phyloP scores from a whole-genome alignment of 2,888 invertebrate species.

The Caenorhabditis sulstoni region DNA sequence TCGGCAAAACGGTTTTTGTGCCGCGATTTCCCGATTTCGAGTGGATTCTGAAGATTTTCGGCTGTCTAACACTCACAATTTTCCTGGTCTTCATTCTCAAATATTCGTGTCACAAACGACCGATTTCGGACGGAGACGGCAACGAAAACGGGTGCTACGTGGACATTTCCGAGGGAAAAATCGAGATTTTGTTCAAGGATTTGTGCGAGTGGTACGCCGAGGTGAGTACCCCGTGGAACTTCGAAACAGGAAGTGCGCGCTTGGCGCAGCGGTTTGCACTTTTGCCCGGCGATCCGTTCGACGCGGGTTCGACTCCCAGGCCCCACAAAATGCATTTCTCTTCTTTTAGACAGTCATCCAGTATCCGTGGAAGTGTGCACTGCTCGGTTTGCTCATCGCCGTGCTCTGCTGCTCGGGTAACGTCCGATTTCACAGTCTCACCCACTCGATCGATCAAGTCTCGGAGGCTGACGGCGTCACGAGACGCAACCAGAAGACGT shows the following conservation, averaged over 20 bases:
- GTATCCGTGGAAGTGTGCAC: slow-evolving; percentile 24
- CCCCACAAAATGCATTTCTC: not conserved
- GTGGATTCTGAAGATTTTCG: slow-evolving; percentile 17
- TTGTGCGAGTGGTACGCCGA: slow-evolving; percentile 32
- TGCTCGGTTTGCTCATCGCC: slow-evolving; percentile 27
- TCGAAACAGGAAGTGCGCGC: too few relatives aligned
- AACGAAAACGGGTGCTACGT: slow-evolving; percentile 22
- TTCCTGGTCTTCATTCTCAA: slow-evolving; percentile 38
- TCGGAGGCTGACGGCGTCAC: slow-evolving; percentile 35
- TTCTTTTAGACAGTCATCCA: slow-evolving; percentile 20
- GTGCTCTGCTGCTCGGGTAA: slow-evolving; percentile 27
- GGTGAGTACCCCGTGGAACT: slow-evolving; percentile 6
- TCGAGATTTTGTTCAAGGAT: slow-evolving; percentile 30
- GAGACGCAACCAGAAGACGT: slow-evolving; percentile 16
- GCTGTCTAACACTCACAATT: slow-evolving; percentile 14
- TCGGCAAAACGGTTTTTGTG: slow-evolving; percentile 17
- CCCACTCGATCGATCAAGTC: slow-evolving; percentile 44
- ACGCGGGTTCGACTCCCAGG: not conserved
- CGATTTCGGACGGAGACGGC: not conserved
- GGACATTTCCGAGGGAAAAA: slow-evolving; percentile 27
- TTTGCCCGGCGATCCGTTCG: too few relatives aligned
- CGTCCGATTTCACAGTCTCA: slow-evolving; percentile 24
- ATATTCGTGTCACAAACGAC: slow-evolving; percentile 32
- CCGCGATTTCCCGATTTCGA: slow-evolving; percentile 10
- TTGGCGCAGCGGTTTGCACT: too few relatives aligned